phyloP scores from a whole-genome alignment of 2,113 vertebrate genomes.

The Megalops atlanticus region DNA sequence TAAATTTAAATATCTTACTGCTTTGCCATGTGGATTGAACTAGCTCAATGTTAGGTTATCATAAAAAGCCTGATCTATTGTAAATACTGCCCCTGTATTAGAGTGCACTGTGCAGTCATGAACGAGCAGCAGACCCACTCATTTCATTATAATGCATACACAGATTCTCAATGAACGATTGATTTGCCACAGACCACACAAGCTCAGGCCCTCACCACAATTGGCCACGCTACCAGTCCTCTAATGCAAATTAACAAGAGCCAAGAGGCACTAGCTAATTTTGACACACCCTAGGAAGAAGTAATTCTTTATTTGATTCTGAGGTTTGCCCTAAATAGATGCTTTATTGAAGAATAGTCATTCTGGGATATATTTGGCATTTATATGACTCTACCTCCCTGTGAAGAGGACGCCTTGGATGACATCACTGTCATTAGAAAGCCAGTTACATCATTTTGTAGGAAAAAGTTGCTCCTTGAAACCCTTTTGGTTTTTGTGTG shows the following conservation, averaged over 20 bases:
- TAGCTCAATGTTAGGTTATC: no score
- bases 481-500: not conserved
- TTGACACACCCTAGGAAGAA: not conserved
- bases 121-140: not conserved
- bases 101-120: not conserved
- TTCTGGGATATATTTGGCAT: constrained; percentile 3
- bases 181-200: constrained; percentile 2
- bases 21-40: not conserved
- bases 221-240: not conserved
- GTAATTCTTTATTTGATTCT: not conserved
- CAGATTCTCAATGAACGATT: not conserved
- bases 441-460: constrained; percentile 20
- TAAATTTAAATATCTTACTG: not conserved
- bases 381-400: constrained; percentile 21
- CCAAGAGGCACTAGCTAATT: not conserved
- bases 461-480: not conserved
- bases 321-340: constrained; percentile 20
- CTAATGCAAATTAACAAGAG: not conserved
- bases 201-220: not conserved
- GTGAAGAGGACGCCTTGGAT: constrained; percentile 13
- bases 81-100: not conserved
- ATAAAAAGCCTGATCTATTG: no score
- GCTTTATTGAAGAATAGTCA: constrained; percentile 15
- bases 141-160: not conserved
- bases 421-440: constrained; percentile 15